Evolutionary conservation across 1,140 invertebrate genomes (phyloP).

Genomic region (Homarus americanus): DNA sequence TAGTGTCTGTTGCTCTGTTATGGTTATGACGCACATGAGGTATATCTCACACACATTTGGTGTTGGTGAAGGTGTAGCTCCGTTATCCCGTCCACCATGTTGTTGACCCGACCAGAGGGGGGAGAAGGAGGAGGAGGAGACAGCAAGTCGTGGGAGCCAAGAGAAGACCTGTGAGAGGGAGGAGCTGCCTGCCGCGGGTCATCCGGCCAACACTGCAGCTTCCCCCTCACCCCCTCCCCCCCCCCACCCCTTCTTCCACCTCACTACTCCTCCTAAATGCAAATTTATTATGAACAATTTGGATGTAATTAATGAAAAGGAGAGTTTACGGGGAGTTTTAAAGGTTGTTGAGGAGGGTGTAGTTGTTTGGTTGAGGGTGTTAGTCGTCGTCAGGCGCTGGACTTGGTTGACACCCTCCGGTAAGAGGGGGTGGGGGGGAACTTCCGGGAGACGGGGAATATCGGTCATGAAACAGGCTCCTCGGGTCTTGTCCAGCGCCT

Average conservation of each 20-base stretch:
- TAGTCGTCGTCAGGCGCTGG: background rate
- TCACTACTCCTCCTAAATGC: background rate
- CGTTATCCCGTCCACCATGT: constrained; percentile 43
- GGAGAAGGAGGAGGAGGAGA: too few relatives aligned
- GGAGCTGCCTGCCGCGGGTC: constrained; percentile 48
- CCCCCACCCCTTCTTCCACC: background rate
- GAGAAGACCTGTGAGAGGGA: constrained; percentile 8
- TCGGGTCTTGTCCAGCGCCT: constrained; percentile 9
- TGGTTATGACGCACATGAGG: background rate
- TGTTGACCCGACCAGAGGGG: constrained; percentile 55
- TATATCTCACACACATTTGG: constrained; percentile 35
- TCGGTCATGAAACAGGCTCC: constrained; percentile 39
- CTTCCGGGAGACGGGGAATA: constrained; percentile 21
- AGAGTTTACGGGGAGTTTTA: too few relatives aligned
- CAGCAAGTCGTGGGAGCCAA: constrained; percentile 56
- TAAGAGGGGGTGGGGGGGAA: background rate
- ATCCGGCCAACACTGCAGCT: constrained; percentile 13
- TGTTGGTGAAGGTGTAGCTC: constrained; percentile 37
- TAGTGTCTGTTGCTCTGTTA: background rate
- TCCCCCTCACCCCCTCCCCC: background rate
- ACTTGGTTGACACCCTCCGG: background rate
- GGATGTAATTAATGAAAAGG: too few relatives aligned
- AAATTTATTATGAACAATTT: too few relatives aligned
- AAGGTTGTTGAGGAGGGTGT: too few relatives aligned
- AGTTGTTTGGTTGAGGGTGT: too few relatives aligned